These are phyloP conservation scores for Amiota communis DNA, from an alignment of 2,888 invertebrate genomes.

Conservation along the genomic window DNA sequence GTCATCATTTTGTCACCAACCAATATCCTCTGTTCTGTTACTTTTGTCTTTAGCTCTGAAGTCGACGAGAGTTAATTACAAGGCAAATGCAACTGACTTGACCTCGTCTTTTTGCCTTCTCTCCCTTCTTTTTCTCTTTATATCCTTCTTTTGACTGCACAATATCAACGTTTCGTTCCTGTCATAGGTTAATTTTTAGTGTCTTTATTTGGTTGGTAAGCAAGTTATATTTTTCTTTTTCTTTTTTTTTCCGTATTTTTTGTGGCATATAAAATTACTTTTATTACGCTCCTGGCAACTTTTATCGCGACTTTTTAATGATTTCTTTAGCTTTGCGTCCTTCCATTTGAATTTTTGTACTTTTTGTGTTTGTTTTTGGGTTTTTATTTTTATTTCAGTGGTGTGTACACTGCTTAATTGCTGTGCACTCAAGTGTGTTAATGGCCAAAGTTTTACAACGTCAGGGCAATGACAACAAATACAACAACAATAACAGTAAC, in stretches of 20 bases:
- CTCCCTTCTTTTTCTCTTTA: not conserved
- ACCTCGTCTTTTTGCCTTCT: not conserved
- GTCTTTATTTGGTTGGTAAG: constrained; percentile 1
- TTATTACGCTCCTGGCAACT: constrained; percentile 37
- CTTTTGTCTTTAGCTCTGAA: not conserved
- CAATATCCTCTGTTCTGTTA: too few species aligned
- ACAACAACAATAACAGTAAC: not conserved
- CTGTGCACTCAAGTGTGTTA: constrained; percentile 38
- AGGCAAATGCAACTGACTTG: constrained; percentile 30
- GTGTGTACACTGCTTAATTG: constrained; percentile 33
- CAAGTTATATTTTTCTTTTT: not conserved
- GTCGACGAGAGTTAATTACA: constrained; percentile 34
- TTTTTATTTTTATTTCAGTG: constrained; percentile 4
- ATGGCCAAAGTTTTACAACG: constrained; percentile 37
- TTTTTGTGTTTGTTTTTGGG: not conserved
- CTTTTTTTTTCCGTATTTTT: not conserved
- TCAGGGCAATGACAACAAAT: constrained; percentile 17
- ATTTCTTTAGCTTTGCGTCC: constrained; percentile 1
- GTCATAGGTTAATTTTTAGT: not conserved
- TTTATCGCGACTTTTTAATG: constrained; percentile 37
- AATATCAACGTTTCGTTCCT: too few species aligned
- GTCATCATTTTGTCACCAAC: not conserved
- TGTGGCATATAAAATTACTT: constrained; percentile 37
- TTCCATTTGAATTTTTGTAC: not conserved
- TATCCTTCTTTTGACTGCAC: too few species aligned